These are phyloP conservation scores for Callinectes sapidus DNA, from an alignment of 2,888 invertebrate species.

Conservation along the genomic window DNA sequence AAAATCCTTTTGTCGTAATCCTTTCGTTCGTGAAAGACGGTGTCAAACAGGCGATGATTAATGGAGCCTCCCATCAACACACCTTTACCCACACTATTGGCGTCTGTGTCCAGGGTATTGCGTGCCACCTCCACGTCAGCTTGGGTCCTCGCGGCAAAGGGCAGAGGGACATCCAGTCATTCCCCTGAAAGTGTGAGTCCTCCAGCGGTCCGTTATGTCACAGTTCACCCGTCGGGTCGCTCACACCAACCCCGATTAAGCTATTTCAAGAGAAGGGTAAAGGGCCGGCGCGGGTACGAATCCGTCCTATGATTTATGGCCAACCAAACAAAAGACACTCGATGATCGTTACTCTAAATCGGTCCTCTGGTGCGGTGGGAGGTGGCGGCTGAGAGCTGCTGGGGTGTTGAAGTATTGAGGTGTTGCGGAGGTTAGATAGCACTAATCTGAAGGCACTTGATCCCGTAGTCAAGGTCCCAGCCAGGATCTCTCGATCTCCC, in stretches of 20 bases:
- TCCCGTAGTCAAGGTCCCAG: not conserved
- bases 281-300: not conserved
- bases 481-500: not conserved
- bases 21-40: conserved; percentile 5
- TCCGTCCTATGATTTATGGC: not conserved
- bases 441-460: not conserved
- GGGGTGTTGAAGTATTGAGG: not conserved
- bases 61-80: conserved; percentile 29
- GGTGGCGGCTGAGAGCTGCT: not conserved
- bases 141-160: not conserved
- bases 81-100: not conserved
- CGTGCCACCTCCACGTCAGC: not conserved
- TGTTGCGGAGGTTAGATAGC: not conserved
- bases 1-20: conserved; percentile 14
- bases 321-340: conserved; percentile 12
- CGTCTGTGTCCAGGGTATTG: not conserved
- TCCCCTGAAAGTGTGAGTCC: not conserved
- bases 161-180: conserved; percentile 11
- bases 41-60: conserved; percentile 26
- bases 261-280: not conserved
- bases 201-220: not conserved
- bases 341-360: not conserved
- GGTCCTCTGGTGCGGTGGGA: not conserved
- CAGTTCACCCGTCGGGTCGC: conserved; percentile 12
- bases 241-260: not conserved